Evolutionary conservation across 2,888 invertebrate species (phyloP).

Genomic region (Notodonta dromedarius): DNA sequence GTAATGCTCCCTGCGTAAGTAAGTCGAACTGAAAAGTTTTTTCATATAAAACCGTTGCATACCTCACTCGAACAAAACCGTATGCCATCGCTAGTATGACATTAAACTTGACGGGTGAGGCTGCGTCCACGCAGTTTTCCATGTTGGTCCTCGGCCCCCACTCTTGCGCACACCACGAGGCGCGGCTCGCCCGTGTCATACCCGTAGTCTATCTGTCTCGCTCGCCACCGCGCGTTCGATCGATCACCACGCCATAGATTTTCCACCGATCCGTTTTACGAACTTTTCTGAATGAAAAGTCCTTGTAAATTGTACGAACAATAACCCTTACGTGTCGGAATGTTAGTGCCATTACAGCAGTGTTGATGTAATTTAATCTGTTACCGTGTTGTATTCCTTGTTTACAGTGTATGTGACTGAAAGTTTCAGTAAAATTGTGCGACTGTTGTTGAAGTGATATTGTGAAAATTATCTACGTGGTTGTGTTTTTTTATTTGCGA

Average conservation of each 20-base stretch:
- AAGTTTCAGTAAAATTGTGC: conserved; percentile 32
- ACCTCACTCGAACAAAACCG: not conserved
- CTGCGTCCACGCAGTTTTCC: conserved; percentile 71
- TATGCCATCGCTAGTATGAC: not conserved
- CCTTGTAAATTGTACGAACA: conserved; percentile 48
- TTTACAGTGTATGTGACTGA: conserved; percentile 42
- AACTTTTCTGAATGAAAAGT: conserved; percentile 81
- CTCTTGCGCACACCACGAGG: conserved; percentile 56
- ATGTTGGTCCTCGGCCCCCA: conserved; percentile 70
- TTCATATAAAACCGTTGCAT: not conserved
- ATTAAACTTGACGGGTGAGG: conserved; percentile 41
- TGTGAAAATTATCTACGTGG: conserved; percentile 31
- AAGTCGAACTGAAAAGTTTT: too few species aligned
- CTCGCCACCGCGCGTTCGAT: conserved; percentile 66
- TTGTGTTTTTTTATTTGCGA: conserved; percentile 5
- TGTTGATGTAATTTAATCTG: conserved; percentile 21
- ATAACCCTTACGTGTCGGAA: conserved; percentile 27
- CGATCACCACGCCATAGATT: conserved; percentile 58
- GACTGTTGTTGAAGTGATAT: conserved; percentile 24
- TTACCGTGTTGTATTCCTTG: conserved; percentile 31
- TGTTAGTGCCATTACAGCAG: conserved; percentile 36
- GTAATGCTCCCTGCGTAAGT: too few species aligned
- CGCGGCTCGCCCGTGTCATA: conserved; percentile 44
- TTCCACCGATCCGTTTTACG: conserved; percentile 63
- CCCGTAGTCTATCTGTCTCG: conserved; percentile 64